Percentiles rank a stretch among this genome's conserved stretches.
phyloP scores from a whole-genome alignment of 1,140 invertebrate genomes.

The Lepidurus arcticus region DNA sequence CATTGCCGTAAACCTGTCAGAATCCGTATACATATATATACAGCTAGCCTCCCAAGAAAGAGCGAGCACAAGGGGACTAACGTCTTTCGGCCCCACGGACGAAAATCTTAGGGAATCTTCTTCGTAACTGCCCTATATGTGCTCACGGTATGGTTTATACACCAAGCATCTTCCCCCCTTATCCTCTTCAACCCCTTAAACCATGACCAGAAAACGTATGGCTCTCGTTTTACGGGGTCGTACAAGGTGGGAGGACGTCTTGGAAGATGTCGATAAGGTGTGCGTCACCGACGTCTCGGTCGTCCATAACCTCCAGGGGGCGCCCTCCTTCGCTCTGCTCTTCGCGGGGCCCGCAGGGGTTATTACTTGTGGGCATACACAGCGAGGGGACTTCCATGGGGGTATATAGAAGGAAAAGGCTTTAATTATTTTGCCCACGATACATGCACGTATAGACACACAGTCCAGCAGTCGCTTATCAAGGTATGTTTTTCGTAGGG shows the following conservation, averaged over 20 bases:
- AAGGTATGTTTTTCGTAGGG: neutral
- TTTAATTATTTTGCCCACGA: neutral
- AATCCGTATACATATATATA: neutral
- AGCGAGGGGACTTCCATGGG: neutral
- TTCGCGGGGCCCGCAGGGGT: neutral
- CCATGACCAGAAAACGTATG: neutral
- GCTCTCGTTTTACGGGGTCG: neutral
- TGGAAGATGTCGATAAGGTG: conserved; percentile 17
- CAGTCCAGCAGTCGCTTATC: neutral
- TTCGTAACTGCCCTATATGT: neutral
- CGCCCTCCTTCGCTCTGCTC: neutral
- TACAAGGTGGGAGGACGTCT: conserved; percentile 2
- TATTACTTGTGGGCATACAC: conserved; percentile 7
- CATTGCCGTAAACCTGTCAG: neutral
- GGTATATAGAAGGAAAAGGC: neutral
- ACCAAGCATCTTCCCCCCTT: neutral
- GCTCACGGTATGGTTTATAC: neutral
- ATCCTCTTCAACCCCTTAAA: neutral
- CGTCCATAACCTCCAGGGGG: neutral
- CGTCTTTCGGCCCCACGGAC: neutral
- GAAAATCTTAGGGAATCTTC: neutral
- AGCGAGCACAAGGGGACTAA: neutral
- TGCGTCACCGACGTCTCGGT: neutral
- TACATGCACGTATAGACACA: neutral
- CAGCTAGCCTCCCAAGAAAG: neutral